Evolutionary conservation across 2,797 vertebrate genomes (phyloP).

Genomic region (Sternarchorhynchus goeldii): DNA sequence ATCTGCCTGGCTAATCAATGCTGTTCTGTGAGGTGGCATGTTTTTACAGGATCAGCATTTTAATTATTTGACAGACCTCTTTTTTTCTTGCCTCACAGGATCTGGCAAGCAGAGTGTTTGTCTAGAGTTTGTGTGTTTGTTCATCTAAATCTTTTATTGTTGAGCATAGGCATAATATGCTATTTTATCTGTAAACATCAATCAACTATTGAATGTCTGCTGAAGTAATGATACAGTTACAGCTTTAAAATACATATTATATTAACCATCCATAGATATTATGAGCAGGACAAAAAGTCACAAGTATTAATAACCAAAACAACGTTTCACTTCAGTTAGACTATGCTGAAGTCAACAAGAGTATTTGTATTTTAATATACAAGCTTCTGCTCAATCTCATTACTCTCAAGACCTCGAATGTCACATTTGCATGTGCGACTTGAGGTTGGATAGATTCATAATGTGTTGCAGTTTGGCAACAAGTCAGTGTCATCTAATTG

Average conservation of each 20-base stretch:
- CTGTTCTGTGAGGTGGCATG: conserved; percentile 44
- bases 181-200: not conserved
- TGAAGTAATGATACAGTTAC: not conserved
- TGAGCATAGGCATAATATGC: not conserved
- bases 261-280: not conserved
- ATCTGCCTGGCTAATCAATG: conserved; percentile 48
- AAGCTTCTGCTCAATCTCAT: conserved; percentile 26
- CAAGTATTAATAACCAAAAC: conserved; percentile 22
- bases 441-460: conserved; percentile 45
- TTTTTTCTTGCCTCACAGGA: conserved; percentile 7
- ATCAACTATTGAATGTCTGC: not conserved
- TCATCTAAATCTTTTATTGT: conserved; percentile 12
- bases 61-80: conserved; percentile 43
- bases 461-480: conserved; percentile 53
- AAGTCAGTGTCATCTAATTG: conserved; percentile 50
- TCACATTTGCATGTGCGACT: conserved; percentile 56
- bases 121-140: not conserved
- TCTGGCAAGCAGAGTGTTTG: conserved; percentile 9
- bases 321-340: conserved; percentile 37
- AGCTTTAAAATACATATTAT: not conserved
- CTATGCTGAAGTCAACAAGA: conserved; percentile 21
- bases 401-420: conserved; percentile 39
- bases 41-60: conserved; percentile 50
- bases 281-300: not conserved
- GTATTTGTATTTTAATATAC: conserved; percentile 39